Evolutionary conservation across 1,140 invertebrate species (phyloP), one percentile per base, ranked within the genome.

Genomic region (Bombus fervidus): DNA sequence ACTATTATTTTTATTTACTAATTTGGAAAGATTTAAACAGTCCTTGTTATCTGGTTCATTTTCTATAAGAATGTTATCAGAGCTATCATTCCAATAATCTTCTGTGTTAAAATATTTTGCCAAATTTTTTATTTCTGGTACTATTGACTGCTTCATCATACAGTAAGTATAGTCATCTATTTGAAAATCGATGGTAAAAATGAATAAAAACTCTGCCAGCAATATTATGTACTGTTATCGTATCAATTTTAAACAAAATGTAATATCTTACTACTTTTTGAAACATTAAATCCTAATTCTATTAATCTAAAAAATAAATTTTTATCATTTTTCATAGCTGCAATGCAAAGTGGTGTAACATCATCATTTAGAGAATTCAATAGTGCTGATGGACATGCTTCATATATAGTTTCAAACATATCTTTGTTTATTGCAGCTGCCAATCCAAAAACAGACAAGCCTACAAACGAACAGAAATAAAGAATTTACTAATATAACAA

Each of bases 291-390:
- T 68, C 92, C 93, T 53, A 93, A 87, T n/a, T 91, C 69, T 13
- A 94, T 43, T 57, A 95, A 85, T 76, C 83, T 90, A 25, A 91
- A 91, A 81, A 95, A 94, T 37, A 94, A 81, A 31, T 88, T 39
- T 81, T 92, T 93, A 83, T 95, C 94, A 77, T 93, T 93, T 84
- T 92, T 94, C 88, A 94, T 92, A n/a, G 94, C 94, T 41, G 94
- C 93, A 39, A 94, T 83, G 71, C 94, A 94, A 39, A 95, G 76
- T 43, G 94, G 94, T 86, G 88, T 93, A 68, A 95, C 91, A 43
- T 94, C 93, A 83, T 95, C 94, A 18, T 89, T 78, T 73, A 81
- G 83, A 73, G 92, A 88, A 59, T 92, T 88, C 22, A 75, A 82
- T 39, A 95, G 74, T 62, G 91, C 91, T 41, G 81, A 53, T 77